Evolutionary conservation across 2,888 invertebrate species (phyloP).

Genomic region (Tipula unca): DNA sequence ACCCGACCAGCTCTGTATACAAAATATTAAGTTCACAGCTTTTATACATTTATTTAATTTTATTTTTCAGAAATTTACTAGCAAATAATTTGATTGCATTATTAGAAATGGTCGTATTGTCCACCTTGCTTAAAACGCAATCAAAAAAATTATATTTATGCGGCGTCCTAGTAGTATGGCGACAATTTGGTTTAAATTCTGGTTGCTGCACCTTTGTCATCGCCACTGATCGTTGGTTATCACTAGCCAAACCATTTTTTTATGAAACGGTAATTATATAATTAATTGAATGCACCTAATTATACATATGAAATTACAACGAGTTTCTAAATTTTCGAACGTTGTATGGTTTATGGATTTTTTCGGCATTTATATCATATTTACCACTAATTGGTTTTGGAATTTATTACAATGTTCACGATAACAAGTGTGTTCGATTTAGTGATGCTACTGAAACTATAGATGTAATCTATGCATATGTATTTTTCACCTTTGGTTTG

Average conservation of each 20-base stretch:
- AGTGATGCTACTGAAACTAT: conserved; percentile 53
- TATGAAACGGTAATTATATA: conserved; percentile 67
- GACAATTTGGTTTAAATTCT: conserved; percentile 77
- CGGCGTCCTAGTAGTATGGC: conserved; percentile 54
- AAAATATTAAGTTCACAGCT: too few species aligned
- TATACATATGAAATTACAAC: conserved; percentile 73
- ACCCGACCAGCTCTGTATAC: too few species aligned
- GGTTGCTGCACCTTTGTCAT: conserved; percentile 83
- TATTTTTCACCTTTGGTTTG: conserved; percentile 71
- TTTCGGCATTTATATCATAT: conserved; percentile 64
- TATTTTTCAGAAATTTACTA: conserved; percentile 59
- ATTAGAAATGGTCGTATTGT: conserved; percentile 66
- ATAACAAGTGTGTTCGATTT: conserved; percentile 56
- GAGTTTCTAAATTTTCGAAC: conserved; percentile 61
- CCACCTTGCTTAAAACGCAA: conserved; percentile 48
- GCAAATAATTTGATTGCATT: conserved; percentile 71
- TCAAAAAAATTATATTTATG: conserved; percentile 42
- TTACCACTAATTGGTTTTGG: conserved; percentile 68
- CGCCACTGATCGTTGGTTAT: conserved; percentile 81
- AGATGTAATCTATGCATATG: conserved; percentile 65
- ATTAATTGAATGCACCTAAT: too few species aligned
- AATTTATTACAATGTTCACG: conserved; percentile 52
- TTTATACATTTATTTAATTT: too few species aligned
- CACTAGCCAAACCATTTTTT: conserved; percentile 75
- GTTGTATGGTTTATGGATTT: conserved; percentile 59